Evolutionary conservation across 1,140 invertebrate species (phyloP), one percentile per base, ranked within the genome.

Genomic region (Drosophila subobscura): DNA sequence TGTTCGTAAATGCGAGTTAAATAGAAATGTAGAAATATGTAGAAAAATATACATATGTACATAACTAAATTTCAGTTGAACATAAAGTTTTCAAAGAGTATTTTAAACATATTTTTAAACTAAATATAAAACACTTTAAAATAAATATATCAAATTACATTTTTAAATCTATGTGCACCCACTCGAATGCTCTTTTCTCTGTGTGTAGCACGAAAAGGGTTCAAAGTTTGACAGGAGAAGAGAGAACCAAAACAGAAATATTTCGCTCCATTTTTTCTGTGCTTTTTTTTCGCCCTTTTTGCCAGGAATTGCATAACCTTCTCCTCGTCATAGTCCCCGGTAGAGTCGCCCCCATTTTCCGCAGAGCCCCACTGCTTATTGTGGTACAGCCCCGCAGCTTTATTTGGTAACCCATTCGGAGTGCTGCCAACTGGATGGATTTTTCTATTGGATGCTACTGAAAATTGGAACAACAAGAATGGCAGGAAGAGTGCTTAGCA

Each of bases 271-370:
- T 74, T 81, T 79, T 64, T 57, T 56, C 12, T 53, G 53, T 20
- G 49, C 5, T 47, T 49, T 57, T 61, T 61, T 44, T 55, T 40
- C 27, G 41, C 46, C 63, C n/a, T 46, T 64, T 51, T 46, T 60
- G 58, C 40, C 44, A 58, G 55, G 67, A 67, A 76, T 77, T 83
- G 79, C 79, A 83, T 83, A 79, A 83, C 67, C 65, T 63, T 33
- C 49, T 16, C 16, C 4, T 4, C 14, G 4, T 16, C 25, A 14
- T 20, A 40, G 33, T 20, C 25, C 45, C 20, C 3, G 10, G 3
- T 12, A 2, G 8, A 10, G 10, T 23, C 46, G 22, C 20, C 46
- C 22, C 45, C 33, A 14, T 10, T 6, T 45, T 55, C 33, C n/a
- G 25, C 46, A 20, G 16, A 20, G 37, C 14, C 14, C 29, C 14